Base-by-base conservation (phyloP, 2,113 vertebrate genomes). In the Microtus ochrogaster region DNA sequence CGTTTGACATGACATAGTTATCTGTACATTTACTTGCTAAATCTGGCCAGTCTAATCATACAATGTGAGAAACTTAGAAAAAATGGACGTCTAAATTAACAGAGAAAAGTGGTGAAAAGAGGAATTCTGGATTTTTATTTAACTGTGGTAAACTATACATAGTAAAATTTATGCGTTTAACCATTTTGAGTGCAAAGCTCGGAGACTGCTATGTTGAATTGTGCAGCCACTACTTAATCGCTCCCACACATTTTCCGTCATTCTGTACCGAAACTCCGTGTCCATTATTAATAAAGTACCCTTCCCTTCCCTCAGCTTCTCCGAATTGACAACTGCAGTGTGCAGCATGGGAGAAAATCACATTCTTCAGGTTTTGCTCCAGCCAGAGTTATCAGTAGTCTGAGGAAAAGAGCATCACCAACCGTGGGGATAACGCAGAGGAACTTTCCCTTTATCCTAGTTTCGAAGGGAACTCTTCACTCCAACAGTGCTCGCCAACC, bases 401-500 rank as follows among this genome's bases (percentile, higher is more conserved):
- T 14, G 14, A 82, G 39, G 63, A 95, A 86, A 26, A 36, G 10
- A 36, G 61, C 6, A 1, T 74, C 24, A 55, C 11, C 10, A 1
- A 17, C 13, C 3, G 13, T 52, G 14, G 10, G 24, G 41, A 49
- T 1, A 39, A 39, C 12, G 41, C 21, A 55, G 61, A 55, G 52
- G 39, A 72, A 88, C 77, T 33, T 82, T 82, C 33, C 14, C 58
- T 89, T 70, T 41, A 81, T 52, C 10, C 47, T 26, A 17, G 30
- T 77, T 66, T 85, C 79, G 2, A 66, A 73, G 16, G 13, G 65
- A 52, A 76, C 44, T 33, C 26, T 13, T 58, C 68, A 36, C 24
- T 52, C 36, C 1, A 2, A 2, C 36, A 13, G 0, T 4, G 7
- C 4, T 47, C n/a, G 52, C 0, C 1, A 24, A 74, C 52, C 47